Evolutionary conservation across 2,113 vertebrate genomes (phyloP).

Genomic region (Smithornis capensis): DNA sequence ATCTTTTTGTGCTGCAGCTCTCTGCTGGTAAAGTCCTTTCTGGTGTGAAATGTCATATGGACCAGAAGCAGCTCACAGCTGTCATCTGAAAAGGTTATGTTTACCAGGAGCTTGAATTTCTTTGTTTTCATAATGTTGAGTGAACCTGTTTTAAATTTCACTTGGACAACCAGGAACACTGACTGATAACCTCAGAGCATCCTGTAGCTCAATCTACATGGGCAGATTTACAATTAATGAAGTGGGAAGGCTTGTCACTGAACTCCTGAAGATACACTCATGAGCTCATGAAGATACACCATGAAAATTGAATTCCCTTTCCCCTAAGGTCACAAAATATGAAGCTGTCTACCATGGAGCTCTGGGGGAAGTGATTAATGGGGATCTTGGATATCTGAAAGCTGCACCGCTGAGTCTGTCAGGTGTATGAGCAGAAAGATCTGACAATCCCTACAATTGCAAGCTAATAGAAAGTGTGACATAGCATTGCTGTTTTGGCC

Average conservation of each 20-base stretch:
- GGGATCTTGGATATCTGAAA: neutral
- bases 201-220: neutral
- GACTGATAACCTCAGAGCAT: neutral
- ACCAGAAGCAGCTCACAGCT: neutral
- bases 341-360: neutral
- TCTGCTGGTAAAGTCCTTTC: neutral
- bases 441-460: neutral
- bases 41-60: neutral
- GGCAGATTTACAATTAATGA: neutral
- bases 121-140: neutral
- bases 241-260: neutral
- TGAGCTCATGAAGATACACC: neutral
- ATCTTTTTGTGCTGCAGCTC: neutral
- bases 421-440: neutral
- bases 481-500: neutral
- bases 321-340: neutral
- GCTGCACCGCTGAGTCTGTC: neutral
- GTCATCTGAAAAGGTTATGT: neutral
- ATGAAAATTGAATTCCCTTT: neutral
- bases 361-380: neutral
- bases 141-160: neutral
- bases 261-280: too few species aligned
- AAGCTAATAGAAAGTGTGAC: neutral
- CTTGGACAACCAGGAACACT: neutral
- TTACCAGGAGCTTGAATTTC: neutral